Conservation (phyloP, 2,113 vertebrate species). For the Phalacrocorax aristotelis region DNA sequence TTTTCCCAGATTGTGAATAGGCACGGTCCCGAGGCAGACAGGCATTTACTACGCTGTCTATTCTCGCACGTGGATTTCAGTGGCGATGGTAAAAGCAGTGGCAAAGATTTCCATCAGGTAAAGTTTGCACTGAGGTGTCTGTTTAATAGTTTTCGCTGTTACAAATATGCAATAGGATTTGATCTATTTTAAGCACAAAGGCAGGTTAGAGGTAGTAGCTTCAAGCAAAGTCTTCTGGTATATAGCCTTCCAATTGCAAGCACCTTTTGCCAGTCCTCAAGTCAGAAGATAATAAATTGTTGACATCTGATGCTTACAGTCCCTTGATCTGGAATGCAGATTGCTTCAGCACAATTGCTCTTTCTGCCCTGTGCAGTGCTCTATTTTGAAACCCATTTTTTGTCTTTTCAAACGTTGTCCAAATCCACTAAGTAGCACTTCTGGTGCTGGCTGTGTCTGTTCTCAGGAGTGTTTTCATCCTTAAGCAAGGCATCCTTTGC, state of each 20-base stretch:
- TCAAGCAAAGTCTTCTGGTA: not conserved
- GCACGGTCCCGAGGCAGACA: slow-evolving; percentile 99
- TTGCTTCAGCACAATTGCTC: not conserved
- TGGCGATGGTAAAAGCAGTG: slow-evolving; percentile 99
- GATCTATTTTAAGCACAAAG: not conserved
- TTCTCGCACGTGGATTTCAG: slow-evolving; percentile 99
- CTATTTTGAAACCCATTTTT: not conserved
- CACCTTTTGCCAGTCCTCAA: not conserved
- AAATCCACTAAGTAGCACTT: not conserved
- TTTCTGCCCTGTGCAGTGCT: not conserved
- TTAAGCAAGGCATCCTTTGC: not conserved
- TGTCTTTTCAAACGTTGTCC: not conserved
- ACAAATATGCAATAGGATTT: not conserved
- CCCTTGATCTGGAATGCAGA: not conserved
- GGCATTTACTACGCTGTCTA: slow-evolving; percentile 99
- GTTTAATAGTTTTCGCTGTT: not conserved
- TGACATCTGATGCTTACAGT: not conserved
- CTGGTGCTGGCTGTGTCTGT: not conserved
- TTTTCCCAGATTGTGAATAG: slow-evolving; percentile 93
- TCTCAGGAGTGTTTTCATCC: not conserved
- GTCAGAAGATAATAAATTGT: not conserved
- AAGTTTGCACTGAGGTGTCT: not conserved
- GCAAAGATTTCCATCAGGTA: slow-evolving; percentile 99
- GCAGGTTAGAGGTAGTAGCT: not conserved
- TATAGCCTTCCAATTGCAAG: not conserved